phyloP scores from a whole-genome alignment of 2,797 vertebrate genomes.

The Cephalopachus bancanus region DNA sequence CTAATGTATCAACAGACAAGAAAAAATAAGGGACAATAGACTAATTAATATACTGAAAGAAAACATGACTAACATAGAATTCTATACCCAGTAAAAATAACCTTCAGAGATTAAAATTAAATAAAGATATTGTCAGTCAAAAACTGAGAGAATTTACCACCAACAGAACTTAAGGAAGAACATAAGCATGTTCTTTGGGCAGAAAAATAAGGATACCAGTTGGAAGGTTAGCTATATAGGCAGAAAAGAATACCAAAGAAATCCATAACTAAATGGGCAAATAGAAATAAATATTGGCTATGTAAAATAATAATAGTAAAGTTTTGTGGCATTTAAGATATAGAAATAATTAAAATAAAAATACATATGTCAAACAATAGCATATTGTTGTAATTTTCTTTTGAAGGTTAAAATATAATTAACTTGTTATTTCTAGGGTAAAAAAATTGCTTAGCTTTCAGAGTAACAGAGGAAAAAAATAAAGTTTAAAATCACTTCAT shows the following conservation, averaged over 20 bases:
- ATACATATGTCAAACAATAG: not conserved
- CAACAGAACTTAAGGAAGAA: not conserved
- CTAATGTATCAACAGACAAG: not conserved
- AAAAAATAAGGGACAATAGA: slow-evolving; percentile 21
- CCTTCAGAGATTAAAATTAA: not conserved
- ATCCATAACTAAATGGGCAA: not conserved
- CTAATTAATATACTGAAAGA: not conserved
- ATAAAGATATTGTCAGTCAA: not conserved
- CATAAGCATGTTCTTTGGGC: not conserved
- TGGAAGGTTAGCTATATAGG: not conserved
- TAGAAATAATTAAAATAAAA: slow-evolving; percentile 45
- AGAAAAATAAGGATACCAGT: not conserved
- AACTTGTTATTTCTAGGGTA: not conserved
- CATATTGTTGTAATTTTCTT: not conserved
- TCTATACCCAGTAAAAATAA: not conserved
- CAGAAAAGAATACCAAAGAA: not conserved
- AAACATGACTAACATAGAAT: slow-evolving; percentile 26
- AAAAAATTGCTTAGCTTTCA: not conserved
- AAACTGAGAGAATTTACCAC: not conserved
- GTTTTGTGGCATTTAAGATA: not conserved
- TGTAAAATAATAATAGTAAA: not conserved
- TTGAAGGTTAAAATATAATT: slow-evolving; percentile 6
- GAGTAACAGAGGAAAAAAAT: not conserved
- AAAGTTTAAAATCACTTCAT: not conserved
- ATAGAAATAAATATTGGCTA: not conserved